A percentile compares a stretch with the other conserved stretches of the same genome.
Evolutionary conservation across 1,140 invertebrate species (phyloP).

Genomic region (Drosophila micromelanica): DNA sequence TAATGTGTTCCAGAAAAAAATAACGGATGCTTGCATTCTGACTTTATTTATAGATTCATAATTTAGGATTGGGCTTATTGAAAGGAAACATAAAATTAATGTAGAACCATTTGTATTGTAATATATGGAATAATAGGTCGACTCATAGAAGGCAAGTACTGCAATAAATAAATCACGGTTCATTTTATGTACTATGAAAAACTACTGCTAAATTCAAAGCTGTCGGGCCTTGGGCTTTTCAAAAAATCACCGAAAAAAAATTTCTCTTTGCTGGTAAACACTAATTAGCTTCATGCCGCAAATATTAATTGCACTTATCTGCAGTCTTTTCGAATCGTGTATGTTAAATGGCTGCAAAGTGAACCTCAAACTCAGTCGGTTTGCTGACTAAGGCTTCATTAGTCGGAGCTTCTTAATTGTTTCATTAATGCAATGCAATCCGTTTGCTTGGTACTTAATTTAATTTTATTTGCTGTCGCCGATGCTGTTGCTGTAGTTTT

Average conservation of each 20-base stretch:
- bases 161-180: neutral
- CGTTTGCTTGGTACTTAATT: conserved; percentile 76
- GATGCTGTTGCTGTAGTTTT: conserved; percentile 60
- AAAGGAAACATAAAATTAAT: too few species aligned
- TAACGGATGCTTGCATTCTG: too few species aligned
- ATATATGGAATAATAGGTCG: too few species aligned
- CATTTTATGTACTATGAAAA: neutral
- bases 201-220: conserved; percentile 10
- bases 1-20: too few species aligned
- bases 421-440: conserved; percentile 80
- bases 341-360: conserved; percentile 30
- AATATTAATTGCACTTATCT: conserved; percentile 62
- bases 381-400: conserved; percentile 72
- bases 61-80: too few species aligned
- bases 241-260: conserved; percentile 33
- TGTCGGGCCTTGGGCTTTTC: conserved; percentile 17
- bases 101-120: too few species aligned
- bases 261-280: conserved; percentile 16
- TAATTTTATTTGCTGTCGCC: conserved; percentile 76
- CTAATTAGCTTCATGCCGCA: conserved; percentile 63
- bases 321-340: conserved; percentile 9
- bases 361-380: conserved; percentile 19
- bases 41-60: too few species aligned
- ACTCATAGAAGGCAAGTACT: neutral
- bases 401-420: conserved; percentile 76